Conservation (phyloP, 2,797 vertebrate species). For the Gobionotothen gibberifrons region DNA sequence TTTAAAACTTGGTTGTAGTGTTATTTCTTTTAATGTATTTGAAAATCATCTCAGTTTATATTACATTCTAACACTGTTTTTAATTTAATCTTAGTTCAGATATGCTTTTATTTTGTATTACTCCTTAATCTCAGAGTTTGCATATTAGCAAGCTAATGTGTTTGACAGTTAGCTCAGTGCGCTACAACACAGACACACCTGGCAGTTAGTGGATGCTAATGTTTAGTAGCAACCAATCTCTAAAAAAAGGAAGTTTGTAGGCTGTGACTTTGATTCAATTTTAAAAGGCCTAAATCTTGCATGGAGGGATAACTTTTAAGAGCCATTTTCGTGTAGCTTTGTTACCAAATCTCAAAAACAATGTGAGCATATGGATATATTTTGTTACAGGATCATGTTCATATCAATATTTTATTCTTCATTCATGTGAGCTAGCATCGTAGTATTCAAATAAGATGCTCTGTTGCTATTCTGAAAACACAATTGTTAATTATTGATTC, state of each 20-base stretch:
- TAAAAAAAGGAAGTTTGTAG: background rate
- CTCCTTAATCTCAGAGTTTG: no score
- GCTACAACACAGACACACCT: no score
- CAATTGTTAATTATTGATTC: constrained; percentile 48
- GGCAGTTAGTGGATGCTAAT: no score
- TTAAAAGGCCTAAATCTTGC: background rate
- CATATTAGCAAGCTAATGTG: no score
- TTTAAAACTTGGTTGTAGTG: background rate
- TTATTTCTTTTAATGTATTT: background rate
- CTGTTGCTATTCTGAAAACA: constrained; percentile 36
- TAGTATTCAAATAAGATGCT: constrained; percentile 29
- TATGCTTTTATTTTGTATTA: background rate
- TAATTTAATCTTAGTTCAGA: background rate
- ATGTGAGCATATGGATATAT: background rate
- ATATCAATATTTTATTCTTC: constrained; percentile 4
- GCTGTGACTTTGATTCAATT: background rate
- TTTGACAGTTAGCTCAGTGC: no score
- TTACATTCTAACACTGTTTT: background rate
- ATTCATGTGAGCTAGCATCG: background rate
- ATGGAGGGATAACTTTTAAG: background rate
- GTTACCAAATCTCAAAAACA: background rate
- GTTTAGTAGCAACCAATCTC: background rate
- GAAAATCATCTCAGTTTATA: background rate
- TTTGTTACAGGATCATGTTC: background rate
- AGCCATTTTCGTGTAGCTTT: background rate